Conservation (phyloP, 2,113 vertebrate species). For the Melanotaenia duboulayi region DNA sequence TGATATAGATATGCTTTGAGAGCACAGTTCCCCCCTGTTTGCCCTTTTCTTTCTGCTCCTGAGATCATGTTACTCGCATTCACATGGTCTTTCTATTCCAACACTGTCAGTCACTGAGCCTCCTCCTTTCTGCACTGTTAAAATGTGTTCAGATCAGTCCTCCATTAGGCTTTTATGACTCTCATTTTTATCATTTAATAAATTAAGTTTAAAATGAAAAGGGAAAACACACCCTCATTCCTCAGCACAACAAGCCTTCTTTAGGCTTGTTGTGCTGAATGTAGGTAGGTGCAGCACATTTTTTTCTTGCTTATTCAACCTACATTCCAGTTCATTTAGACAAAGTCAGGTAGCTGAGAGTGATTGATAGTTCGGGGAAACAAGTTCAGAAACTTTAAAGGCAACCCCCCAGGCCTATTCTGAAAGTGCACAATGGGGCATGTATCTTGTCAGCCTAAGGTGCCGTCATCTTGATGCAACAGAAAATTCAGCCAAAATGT, state of each 20-base stretch:
- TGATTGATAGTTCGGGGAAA: slow-evolving; percentile 38
- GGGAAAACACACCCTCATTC: not conserved
- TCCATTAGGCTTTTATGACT: not conserved
- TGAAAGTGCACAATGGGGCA: slow-evolving; percentile 22
- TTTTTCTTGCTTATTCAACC: not conserved
- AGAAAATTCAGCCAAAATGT: slow-evolving; percentile 40
- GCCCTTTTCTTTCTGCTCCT: slow-evolving; percentile 42
- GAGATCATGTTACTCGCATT: slow-evolving; percentile 62
- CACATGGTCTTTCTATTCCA: slow-evolving; percentile 50
- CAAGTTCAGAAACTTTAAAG: slow-evolving; percentile 12
- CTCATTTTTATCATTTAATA: not conserved
- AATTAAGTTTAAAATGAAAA: not conserved
- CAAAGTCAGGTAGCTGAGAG: slow-evolving; percentile 20
- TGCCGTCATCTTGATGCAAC: slow-evolving; percentile 32
- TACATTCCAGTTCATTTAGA: slow-evolving; percentile 21
- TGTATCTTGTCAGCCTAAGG: slow-evolving; percentile 41
- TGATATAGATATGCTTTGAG: slow-evolving; percentile 74
- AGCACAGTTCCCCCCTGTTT: slow-evolving; percentile 41
- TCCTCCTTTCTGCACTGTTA: slow-evolving; percentile 6
- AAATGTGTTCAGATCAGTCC: not conserved
- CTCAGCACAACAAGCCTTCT: no score
- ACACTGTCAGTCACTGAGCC: slow-evolving; percentile 24
- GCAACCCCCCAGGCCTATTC: slow-evolving; percentile 20
- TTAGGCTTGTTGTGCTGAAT: not conserved
- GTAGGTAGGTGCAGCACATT: not conserved